A percentile compares a stretch with the other conserved stretches of the same genome.
Conservation (phyloP, 2,888 invertebrate species). For the Cremastinae sp. region DNA sequence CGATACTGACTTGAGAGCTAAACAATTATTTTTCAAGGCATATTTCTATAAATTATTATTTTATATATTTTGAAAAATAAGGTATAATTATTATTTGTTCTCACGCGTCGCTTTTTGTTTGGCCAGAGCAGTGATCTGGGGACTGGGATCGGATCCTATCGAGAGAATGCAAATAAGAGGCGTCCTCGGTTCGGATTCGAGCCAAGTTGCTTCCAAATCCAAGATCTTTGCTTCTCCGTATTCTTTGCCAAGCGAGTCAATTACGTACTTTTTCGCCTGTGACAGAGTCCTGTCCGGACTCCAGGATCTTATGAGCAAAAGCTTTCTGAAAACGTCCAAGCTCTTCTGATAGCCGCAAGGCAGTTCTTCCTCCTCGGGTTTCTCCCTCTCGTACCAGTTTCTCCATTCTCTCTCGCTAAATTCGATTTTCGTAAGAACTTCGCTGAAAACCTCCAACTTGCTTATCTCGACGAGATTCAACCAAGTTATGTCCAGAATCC, state of each 20-base stretch:
- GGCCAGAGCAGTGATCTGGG: conserved; percentile 92
- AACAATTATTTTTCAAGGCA: conserved; percentile 53
- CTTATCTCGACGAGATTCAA: conserved; percentile 96
- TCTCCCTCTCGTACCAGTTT: conserved; percentile 94
- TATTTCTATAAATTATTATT: conserved; percentile 25
- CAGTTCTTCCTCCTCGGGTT: conserved; percentile 94
- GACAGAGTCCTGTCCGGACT: conserved; percentile 97
- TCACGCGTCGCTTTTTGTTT: conserved; percentile 92
- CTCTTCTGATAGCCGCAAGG: conserved; percentile 94
- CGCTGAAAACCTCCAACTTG: conserved; percentile 89
- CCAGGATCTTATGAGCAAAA: conserved; percentile 94
- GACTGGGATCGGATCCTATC: conserved; percentile 98
- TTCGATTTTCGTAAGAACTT: conserved; percentile 91
- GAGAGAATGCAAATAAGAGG: conserved; percentile 96
- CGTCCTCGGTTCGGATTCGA: conserved; percentile 92
- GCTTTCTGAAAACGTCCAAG: conserved; percentile 93
- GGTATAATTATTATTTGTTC: conserved; percentile 68
- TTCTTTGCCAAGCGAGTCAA: conserved; percentile 92
- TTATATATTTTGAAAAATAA: conserved; percentile 29
- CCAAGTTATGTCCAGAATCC: conserved; percentile 98
- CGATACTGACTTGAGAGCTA: conserved; percentile 92
- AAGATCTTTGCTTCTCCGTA: conserved; percentile 96
- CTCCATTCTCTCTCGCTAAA: conserved; percentile 94
- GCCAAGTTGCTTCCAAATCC: conserved; percentile 94
- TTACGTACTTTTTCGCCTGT: conserved; percentile 94